Evolutionary conservation across 1,140 invertebrate species (phyloP).

Genomic region (Eueides isabella): DNA sequence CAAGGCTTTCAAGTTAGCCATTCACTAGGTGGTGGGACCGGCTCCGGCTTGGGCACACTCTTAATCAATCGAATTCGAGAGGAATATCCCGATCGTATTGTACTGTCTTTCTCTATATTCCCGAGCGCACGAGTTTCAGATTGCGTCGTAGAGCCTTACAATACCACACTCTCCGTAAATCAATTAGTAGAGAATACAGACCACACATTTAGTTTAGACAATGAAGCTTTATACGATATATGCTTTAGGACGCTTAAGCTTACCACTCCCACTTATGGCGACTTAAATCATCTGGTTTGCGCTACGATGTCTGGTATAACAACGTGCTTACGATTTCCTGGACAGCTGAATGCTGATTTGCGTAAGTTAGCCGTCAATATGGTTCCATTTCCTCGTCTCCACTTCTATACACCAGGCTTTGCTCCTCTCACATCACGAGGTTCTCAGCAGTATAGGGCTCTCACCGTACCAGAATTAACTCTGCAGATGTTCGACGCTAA

Average conservation of each 20-base stretch:
- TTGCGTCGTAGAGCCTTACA: slow-evolving; percentile 95
- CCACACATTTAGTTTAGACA: slow-evolving; percentile 94
- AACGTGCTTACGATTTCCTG: slow-evolving; percentile 92
- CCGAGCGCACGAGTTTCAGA: slow-evolving; percentile 95
- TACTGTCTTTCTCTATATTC: slow-evolving; percentile 95
- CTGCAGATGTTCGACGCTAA: slow-evolving; percentile 95
- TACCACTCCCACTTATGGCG: slow-evolving; percentile 94
- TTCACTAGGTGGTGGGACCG: slow-evolving; percentile 92
- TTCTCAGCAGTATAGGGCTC: slow-evolving; percentile 91
- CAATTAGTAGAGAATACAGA: slow-evolving; percentile 95
- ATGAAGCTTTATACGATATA: slow-evolving; percentile 96
- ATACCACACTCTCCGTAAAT: slow-evolving; percentile 94
- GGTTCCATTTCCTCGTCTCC: slow-evolving; percentile 97
- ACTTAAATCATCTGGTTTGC: slow-evolving; percentile 92
- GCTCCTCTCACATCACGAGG: slow-evolving; percentile 84
- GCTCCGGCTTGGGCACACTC: slow-evolving; percentile 94
- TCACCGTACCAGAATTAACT: slow-evolving; percentile 94
- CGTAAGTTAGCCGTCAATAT: slow-evolving; percentile 98
- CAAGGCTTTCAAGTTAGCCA: slow-evolving; percentile 94
- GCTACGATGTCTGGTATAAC: slow-evolving; percentile 95
- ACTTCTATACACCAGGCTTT: slow-evolving; percentile 96
- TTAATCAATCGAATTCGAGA: slow-evolving; percentile 93
- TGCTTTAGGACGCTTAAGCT: slow-evolving; percentile 95
- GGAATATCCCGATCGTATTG: slow-evolving; percentile 95
- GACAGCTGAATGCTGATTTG: slow-evolving; percentile 94